These are phyloP conservation scores for Timema podura DNA, from an alignment of 2,888 invertebrate species.

Conservation along the genomic window DNA sequence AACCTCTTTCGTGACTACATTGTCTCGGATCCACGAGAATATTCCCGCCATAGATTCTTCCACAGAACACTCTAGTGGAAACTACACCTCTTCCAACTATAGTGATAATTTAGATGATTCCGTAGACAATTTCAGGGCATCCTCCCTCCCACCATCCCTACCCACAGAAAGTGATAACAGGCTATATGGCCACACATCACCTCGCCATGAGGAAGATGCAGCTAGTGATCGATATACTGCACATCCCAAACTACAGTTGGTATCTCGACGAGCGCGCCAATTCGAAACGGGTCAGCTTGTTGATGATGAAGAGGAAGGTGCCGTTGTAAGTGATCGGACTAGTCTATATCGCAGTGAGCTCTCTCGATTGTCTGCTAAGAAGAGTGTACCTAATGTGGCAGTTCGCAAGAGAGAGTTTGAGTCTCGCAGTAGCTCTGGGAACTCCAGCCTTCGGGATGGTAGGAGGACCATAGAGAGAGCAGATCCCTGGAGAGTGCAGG, in stretches of 20 bases:
- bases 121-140: constrained; percentile 17
- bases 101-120: constrained; percentile 17
- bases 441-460: constrained; percentile 31
- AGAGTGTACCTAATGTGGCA: constrained; percentile 70
- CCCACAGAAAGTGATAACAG: constrained; percentile 30
- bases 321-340: constrained; percentile 56
- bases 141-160: constrained; percentile 48
- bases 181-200: constrained; percentile 17
- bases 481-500: constrained; percentile 49
- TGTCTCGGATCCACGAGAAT: constrained; percentile 62
- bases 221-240: constrained; percentile 6
- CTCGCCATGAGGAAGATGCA: constrained; percentile 40
- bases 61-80: constrained; percentile 2
- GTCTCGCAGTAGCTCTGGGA: constrained; percentile 47
- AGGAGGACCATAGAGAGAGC: constrained; percentile 49
- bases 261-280: constrained; percentile 68
- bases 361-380: constrained; percentile 55
- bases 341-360: constrained; percentile 53
- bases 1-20: constrained; percentile 54
- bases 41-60: constrained; percentile 43
- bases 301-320: constrained; percentile 52
- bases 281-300: constrained; percentile 63
- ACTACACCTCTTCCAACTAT: constrained; percentile 11
- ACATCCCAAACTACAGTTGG: constrained; percentile 53
- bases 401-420: constrained; percentile 70